Base-by-base conservation (phyloP, 2,113 vertebrate species). In the Ovibos moschatus region DNA sequence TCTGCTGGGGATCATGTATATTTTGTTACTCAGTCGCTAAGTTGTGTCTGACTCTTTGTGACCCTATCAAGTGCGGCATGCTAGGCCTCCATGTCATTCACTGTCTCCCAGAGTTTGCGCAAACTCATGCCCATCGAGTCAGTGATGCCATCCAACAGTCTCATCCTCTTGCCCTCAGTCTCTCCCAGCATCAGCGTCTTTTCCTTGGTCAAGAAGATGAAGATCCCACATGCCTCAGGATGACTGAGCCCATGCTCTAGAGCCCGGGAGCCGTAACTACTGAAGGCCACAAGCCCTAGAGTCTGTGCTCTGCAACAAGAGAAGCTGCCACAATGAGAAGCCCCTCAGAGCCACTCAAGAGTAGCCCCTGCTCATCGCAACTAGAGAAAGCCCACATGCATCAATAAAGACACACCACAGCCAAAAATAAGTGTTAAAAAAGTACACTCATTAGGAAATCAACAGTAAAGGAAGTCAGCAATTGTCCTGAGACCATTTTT, bases 401-500 rank as follows among this genome's bases (percentile, higher is more conserved):
- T 3, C 28, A 50, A 2, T 33, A 9, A 81, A 81, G 78, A 81
- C 28, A 10, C 28, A 6, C 2, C 45, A 6, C 45, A 19, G 28
- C 45, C 78, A 33, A 30, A 50, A 50, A 12, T 50, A 11, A 81
- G 28, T 33, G 45, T 50, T 6, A 3, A 27, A 51, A 84, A 90
- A 81, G 76, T 27, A 43, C 10, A 74, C 25, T 83, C 15, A 87
- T 15, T 30, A 43, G 33, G 7, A 95, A 95, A 67, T 67, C 62
- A 92, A 53, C 7, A 92, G 12, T 15, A 74, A 85, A 90, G 74
- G 82, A 79, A 92, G 55, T 19, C 8, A 93, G 13, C 33, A 84
- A 74, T 16, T 47, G 27, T 62, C 57, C 47, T 3, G 11, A 87
- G 67, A 67, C 10, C 9, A 50, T 51, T 28, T 36, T 45, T 19